These are phyloP conservation scores for Bombus pascuorum DNA, from an alignment of 1,140 invertebrate species.

Conservation along the genomic window DNA sequence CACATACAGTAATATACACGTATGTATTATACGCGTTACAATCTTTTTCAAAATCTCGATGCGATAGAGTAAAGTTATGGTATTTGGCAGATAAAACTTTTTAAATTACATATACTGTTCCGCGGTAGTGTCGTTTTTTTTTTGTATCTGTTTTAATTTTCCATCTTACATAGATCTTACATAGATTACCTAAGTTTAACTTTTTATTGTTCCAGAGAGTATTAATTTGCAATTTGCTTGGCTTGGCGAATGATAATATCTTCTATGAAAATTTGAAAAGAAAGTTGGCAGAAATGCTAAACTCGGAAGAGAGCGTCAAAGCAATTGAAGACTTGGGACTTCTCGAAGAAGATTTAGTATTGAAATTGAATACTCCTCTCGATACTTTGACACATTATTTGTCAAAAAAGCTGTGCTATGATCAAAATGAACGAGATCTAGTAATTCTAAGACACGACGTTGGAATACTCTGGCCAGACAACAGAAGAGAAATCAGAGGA, in stretches of 20 bases:
- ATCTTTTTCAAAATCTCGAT: too few species aligned
- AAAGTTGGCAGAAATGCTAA: conserved; percentile 89
- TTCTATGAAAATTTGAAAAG: conserved; percentile 96
- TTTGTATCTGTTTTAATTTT: not conserved
- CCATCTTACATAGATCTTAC: not conserved
- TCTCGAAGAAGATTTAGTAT: conserved; percentile 91
- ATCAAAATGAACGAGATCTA: conserved; percentile 94
- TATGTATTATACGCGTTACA: too few species aligned
- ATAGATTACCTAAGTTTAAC: not conserved
- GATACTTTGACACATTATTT: conserved; percentile 96
- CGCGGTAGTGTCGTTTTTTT: not conserved
- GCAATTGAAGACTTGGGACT: conserved; percentile 94
- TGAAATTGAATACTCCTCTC: conserved; percentile 93
- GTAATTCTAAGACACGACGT: conserved; percentile 97
- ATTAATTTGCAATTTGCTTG: conserved; percentile 93
- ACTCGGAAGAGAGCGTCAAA: conserved; percentile 86
- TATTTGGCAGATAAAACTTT: too few species aligned
- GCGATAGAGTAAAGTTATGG: too few species aligned
- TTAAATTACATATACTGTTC: too few species aligned
- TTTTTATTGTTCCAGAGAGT: conserved; percentile 85
- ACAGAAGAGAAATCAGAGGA: conserved; percentile 90
- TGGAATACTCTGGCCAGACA: conserved; percentile 95
- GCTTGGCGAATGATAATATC: conserved; percentile 92
- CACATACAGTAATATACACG: not conserved
- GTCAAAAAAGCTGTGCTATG: conserved; percentile 92